Evolutionary conservation across 2,888 invertebrate genomes (phyloP), one percentile per base, ranked within the genome.

Genomic region (Margaritifera margaritifera): DNA sequence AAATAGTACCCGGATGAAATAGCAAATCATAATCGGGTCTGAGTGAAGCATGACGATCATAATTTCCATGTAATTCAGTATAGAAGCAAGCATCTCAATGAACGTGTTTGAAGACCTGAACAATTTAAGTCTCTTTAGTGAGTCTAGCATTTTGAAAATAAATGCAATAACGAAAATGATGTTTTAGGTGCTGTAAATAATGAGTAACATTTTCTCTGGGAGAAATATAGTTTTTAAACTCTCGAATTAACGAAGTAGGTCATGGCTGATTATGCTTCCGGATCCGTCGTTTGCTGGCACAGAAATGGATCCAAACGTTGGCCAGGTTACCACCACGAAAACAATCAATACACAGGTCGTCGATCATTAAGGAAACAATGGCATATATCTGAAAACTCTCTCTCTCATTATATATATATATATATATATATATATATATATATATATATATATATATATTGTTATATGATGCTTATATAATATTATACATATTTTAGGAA

Each of bases 41-140:
- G 77, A 78, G 62, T 80, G 81, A 24, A 50, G 60, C 22, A 81
- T 67, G 1, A 80, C 78, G 3, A 80, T 68, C 19, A 77, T 68
- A n/a, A 83, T 67, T 4, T 74, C 83, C 11, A 83, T 69, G 59
- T 83, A 83, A 57, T 81, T 81, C 3, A 81, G 83, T 24, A 81
- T 70, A 8, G 81, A 58, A 66, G 79, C 15, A 80, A 53, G 64
- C n/a, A n/a, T n/a, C n/a, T 83, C 83, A 15, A 80, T 78, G 11
- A 83, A 66, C 2, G 77, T 68, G 18, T 76, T 64, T 8, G 81
- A 79, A 15, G 78, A 72, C 52, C 69, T 73, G 62, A 83, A 71
- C 56, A 76, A 83, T 25, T 75, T 73, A 60, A 60, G 66, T 62
- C 79, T 80, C 42, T 72, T 72, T 0, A 81, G 83, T 8, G 83